These are phyloP conservation scores for Macrostomum cliftonense DNA, from an alignment of 2,888 invertebrate genomes.

Conservation along the genomic window DNA sequence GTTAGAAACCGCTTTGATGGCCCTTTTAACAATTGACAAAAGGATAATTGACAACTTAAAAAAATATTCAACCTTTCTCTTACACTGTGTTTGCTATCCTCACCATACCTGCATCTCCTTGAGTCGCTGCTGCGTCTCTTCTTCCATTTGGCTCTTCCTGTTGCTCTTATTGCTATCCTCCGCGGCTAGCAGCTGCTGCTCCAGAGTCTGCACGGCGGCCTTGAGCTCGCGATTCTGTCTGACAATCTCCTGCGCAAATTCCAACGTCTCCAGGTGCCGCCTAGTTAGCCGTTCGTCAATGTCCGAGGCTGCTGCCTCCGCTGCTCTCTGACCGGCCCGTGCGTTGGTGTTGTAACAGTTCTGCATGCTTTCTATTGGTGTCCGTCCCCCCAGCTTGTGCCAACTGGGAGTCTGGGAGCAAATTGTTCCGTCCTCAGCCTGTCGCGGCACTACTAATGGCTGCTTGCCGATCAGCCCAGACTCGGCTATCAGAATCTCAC, in stretches of 20 bases:
- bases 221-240: constrained; percentile 27
- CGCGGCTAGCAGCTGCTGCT: constrained; percentile 16
- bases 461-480: too few relatives aligned
- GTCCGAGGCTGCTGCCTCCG: constrained; percentile 9
- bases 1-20: too few relatives aligned
- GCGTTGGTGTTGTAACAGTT: constrained; percentile 19
- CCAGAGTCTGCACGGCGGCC: constrained; percentile 20
- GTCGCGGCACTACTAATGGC: too few relatives aligned
- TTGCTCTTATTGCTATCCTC: too few relatives aligned
- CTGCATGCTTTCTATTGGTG: constrained; percentile 16
- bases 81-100: too few relatives aligned
- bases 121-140: constrained; percentile 20
- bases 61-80: too few relatives aligned
- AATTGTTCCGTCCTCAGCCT: too few relatives aligned
- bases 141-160: constrained; percentile 14
- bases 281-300: constrained; percentile 22
- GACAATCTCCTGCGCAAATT: constrained; percentile 28
- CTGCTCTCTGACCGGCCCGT: constrained; percentile 15
- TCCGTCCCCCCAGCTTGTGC: too few relatives aligned
- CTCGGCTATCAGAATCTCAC: too few relatives aligned
- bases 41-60: too few relatives aligned
- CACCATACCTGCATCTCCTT: constrained; percentile 22
- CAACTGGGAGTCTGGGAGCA: too few relatives aligned
- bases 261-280: constrained; percentile 26
- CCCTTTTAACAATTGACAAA: too few relatives aligned